Conservation (phyloP, 2,113 vertebrate genomes). For the Megatriorchis doriae region DNA sequence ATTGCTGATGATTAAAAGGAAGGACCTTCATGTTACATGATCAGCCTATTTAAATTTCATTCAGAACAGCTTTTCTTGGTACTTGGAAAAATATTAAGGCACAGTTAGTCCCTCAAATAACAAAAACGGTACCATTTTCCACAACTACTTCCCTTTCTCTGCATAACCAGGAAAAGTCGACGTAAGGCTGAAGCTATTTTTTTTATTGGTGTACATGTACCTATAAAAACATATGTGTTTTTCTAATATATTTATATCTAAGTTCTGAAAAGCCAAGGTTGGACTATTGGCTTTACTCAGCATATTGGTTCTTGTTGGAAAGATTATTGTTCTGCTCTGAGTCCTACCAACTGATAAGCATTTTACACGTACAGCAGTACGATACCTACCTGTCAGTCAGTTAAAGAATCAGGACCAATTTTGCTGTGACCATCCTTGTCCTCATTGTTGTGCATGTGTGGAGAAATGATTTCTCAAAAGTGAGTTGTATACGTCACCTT, state of each 20-base stretch:
- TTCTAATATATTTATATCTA: neutral
- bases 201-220: neutral
- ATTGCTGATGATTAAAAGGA: neutral
- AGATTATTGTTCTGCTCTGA: neutral
- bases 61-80: neutral
- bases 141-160: neutral
- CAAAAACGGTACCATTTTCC: neutral
- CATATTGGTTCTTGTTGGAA: neutral
- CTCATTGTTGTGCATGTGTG: neutral
- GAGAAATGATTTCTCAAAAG: neutral
- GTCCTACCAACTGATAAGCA: neutral
- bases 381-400: neutral
- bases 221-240: neutral
- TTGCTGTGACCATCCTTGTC: neutral
- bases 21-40: neutral
- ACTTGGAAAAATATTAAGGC: neutral
- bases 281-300: neutral
- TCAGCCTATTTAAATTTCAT: neutral
- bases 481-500: neutral
- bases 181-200: neutral
- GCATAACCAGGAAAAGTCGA: fast-evolving
- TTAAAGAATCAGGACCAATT: neutral
- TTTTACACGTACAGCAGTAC: neutral
- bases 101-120: neutral
- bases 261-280: neutral